These are phyloP conservation scores for Serripes groenlandicus DNA, from an alignment of 2,888 invertebrate genomes.

Conservation along the genomic window DNA sequence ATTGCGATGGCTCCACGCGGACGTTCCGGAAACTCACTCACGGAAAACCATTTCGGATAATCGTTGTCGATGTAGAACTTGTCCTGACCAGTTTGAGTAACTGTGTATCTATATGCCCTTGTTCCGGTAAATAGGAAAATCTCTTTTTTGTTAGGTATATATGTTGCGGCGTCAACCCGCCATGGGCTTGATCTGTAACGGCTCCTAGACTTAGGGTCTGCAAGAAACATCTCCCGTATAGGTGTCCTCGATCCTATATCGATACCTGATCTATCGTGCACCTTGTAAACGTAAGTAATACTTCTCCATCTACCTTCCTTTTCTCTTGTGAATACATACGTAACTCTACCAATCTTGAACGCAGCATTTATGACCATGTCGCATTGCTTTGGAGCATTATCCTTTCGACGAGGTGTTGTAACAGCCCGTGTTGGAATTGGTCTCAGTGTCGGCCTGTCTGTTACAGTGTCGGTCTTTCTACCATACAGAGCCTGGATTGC, in stretches of 20 bases:
- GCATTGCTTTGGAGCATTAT: constrained; percentile 43
- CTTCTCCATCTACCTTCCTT: not conserved
- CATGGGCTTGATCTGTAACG: constrained; percentile 33
- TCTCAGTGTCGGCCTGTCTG: constrained; percentile 9
- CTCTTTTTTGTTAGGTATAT: constrained; percentile 35
- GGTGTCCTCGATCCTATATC: constrained; percentile 22
- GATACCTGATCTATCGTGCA: constrained; percentile 25
- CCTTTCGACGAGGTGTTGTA: no score
- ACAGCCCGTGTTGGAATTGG: constrained; percentile 1
- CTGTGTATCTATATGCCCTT: constrained; percentile 44
- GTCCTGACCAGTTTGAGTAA: not conserved
- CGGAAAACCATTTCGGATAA: constrained; percentile 60
- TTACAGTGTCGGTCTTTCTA: constrained; percentile 28
- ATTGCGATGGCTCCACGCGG: constrained; percentile 60
- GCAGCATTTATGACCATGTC: constrained; percentile 43
- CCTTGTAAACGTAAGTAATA: constrained; percentile 47
- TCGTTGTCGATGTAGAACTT: constrained; percentile 28
- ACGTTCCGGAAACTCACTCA: constrained; percentile 59
- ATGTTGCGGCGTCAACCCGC: constrained; percentile 55
- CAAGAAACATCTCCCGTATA: constrained; percentile 38
- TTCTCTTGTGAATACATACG: constrained; percentile 45
- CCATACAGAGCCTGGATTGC: constrained; percentile 57
- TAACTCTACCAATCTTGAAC: constrained; percentile 26
- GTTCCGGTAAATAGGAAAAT: constrained; percentile 53
- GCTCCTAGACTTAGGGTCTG: not conserved